Evolutionary conservation across 1,140 invertebrate genomes (phyloP), one percentile per base, ranked within the genome.

Genomic region (Panonychus citri): DNA sequence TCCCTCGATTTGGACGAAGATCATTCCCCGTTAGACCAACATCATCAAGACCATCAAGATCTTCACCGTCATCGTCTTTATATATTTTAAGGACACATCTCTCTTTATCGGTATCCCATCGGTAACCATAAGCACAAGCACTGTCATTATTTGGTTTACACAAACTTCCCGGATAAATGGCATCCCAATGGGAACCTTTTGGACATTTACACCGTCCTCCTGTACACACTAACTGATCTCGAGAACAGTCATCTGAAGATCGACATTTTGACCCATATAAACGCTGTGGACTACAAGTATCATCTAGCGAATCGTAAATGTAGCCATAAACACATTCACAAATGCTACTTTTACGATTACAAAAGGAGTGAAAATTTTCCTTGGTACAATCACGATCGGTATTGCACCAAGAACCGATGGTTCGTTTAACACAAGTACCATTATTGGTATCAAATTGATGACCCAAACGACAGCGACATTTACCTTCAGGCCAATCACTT

Each of bases 381-480:
- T 43, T 43, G 12, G 19, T 43, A 34, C 54, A 55, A 34, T 55
- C 39, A 5, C 40, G 13, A 19, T 55, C 40, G 10, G 10, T 15
- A 34, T 55, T 55, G 27, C 54, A 55, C 54, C 54, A 55, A 34
- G 15, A n/a, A 21, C 54, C 54, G 15, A 55, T 48, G 10, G 27
- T 34, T 48, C 30, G 24, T 30, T 55, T 55, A 1, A 43, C 40
- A 27, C 54, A 55, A 4, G 40, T 24, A 43, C 27, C 27, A 30
- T 19, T 55, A 8, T 15, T n/a, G 1, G 10, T 3, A 34, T 55
- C 40, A 34, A 42, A 55, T 17, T 26, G 24, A 30, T 26, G 21
- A 21, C 54, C 54, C 24, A 55, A 8, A 17, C 30, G 21, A 19
- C 54, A 55, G 17, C 40, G n/a, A 48, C 54, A 55, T n/a, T 17